Evolutionary conservation across 2,113 vertebrate species (phyloP).

Genomic region (Oxyura jamaicensis): DNA sequence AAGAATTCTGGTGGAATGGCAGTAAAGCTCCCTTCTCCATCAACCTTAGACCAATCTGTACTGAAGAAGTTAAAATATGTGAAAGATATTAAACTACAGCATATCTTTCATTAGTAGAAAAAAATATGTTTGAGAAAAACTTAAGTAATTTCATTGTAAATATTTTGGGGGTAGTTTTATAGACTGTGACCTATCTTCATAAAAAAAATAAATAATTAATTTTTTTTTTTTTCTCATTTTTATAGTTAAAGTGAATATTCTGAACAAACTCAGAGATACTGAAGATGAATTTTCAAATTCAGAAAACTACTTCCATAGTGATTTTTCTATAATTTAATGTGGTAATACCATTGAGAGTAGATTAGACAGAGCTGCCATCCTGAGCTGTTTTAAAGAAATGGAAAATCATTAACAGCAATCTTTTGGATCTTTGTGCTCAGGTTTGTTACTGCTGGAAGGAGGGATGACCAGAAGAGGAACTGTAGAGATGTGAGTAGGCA

Average conservation of each 20-base stretch:
- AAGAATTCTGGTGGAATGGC: background rate
- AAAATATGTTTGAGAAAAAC: background rate
- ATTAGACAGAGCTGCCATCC: constrained; percentile 72
- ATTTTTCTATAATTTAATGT: constrained; percentile 61
- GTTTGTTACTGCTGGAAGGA: constrained; percentile 61
- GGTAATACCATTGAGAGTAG: constrained; percentile 56
- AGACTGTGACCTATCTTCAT: background rate
- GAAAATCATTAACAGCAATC: constrained; percentile 76
- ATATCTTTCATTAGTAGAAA: background rate
- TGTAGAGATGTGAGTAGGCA: constrained; percentile 64
- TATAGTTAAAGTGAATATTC: background rate
- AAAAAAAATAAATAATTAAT: background rate
- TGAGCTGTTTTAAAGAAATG: constrained; percentile 71
- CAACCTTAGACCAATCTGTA: background rate
- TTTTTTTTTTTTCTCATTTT: background rate
- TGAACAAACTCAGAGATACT: background rate
- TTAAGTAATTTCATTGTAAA: background rate
- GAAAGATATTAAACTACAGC: background rate
- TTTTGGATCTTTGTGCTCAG: constrained; percentile 45
- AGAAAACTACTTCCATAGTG: constrained; percentile 9
- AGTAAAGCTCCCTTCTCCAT: background rate
- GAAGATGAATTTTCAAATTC: constrained; percentile 64
- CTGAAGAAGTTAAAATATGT: background rate
- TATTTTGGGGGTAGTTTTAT: background rate
- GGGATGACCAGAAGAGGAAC: constrained; percentile 59